These are phyloP conservation scores for Agonopterix arenella DNA, from an alignment of 2,888 invertebrate species.

Conservation along the genomic window DNA sequence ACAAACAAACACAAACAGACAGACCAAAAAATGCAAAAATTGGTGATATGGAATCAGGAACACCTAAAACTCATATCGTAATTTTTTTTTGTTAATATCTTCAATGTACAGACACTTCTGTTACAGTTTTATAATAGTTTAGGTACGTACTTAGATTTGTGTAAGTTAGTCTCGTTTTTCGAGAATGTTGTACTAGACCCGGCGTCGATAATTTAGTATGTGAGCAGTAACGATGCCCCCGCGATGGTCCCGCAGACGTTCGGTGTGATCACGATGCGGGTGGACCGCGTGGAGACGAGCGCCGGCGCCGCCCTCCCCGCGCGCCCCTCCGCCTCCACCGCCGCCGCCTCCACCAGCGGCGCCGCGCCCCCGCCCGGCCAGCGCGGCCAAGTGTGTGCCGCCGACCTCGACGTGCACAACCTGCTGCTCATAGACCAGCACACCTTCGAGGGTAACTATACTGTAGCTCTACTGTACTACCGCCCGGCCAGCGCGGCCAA, in stretches of 20 bases:
- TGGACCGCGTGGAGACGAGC: constrained; percentile 90
- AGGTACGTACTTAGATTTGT: no score
- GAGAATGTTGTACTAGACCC: no score
- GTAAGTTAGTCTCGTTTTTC: no score
- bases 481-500: constrained; percentile 73
- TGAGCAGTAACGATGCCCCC: no score
- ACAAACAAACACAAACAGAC: no score
- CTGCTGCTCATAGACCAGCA: constrained; percentile 95
- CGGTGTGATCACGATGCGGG: constrained; percentile 93
- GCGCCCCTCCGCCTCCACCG: constrained; percentile 38
- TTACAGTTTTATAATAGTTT: no score
- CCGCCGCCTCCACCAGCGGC: constrained; percentile 44
- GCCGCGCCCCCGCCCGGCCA: constrained; percentile 66
- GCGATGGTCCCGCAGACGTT: constrained; percentile 86
- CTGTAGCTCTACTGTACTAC: constrained; percentile 13
- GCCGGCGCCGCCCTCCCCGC: constrained; percentile 31
- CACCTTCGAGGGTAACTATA: constrained; percentile 86
- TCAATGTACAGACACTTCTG: no score
- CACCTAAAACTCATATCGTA: no score
- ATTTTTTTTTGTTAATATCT: no score
- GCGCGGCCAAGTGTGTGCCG: constrained; percentile 80
- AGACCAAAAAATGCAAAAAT: no score
- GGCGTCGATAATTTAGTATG: no score
- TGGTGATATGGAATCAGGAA: no score
- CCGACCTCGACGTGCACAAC: constrained; percentile 94